phyloP scores from a whole-genome alignment of 2,888 invertebrate genomes.

The Physocephala rufipes region DNA sequence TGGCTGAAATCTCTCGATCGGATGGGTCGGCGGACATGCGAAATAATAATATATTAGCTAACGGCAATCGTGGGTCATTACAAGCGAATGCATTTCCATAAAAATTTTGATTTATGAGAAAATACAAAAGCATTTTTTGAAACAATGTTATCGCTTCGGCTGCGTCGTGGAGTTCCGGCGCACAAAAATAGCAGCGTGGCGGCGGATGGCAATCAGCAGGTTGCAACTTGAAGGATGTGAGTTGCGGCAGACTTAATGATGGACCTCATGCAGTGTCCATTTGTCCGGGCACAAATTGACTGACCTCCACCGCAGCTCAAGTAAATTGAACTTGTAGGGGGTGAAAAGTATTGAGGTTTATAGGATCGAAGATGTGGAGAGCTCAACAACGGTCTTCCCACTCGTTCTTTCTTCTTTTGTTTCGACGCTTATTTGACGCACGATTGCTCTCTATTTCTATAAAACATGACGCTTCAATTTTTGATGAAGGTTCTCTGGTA shows the following conservation, averaged over 20 bases:
- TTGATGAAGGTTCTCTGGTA: no score
- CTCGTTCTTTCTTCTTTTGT: not conserved
- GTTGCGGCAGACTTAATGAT: slow-evolving; percentile 1
- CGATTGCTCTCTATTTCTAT: no score
- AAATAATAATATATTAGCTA: slow-evolving; percentile 5
- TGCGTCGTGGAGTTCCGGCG: not conserved
- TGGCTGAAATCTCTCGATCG: no score
- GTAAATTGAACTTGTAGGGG: not conserved
- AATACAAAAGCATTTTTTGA: slow-evolving; percentile 6
- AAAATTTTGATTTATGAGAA: slow-evolving; percentile 27
- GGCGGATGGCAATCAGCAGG: not conserved
- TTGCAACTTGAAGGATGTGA: slow-evolving; percentile 8
- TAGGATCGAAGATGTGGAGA: not conserved
- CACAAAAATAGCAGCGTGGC: not conserved
- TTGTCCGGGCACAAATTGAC: not conserved
- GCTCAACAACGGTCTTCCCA: not conserved
- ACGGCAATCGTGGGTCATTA: slow-evolving; percentile 27
- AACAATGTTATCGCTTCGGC: slow-evolving; percentile 10
- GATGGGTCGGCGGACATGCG: not conserved
- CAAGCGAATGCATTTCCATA: slow-evolving; percentile 27
- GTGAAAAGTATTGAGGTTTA: not conserved
- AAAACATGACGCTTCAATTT: no score
- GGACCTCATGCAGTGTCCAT: slow-evolving; percentile 30
- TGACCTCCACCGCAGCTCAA: not conserved
- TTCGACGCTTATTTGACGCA: no score